phyloP scores from a whole-genome alignment of 2,888 invertebrate genomes.

The Nysson spinosus region DNA sequence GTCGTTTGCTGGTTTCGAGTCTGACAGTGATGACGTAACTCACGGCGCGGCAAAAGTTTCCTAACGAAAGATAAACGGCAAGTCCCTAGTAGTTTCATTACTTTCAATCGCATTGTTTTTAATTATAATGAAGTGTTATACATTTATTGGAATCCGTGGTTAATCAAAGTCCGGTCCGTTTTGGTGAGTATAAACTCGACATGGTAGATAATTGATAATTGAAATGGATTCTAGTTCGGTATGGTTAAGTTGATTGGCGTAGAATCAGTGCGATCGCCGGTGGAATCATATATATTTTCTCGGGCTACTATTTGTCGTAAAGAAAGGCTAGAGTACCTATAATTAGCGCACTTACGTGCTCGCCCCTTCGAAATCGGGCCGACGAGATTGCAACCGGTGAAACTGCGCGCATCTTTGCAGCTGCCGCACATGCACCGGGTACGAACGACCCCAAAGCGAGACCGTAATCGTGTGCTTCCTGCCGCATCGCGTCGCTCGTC shows the following conservation, averaged over 20 bases:
- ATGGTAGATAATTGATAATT: no score
- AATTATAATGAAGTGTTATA: no score
- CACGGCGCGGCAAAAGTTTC: no score
- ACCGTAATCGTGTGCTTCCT: conserved; percentile 73
- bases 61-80: no score
- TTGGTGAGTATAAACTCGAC: no score
- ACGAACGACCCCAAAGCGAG: conserved; percentile 58
- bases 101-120: no score
- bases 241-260: conserved; percentile 16
- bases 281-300: conserved; percentile 4
- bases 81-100: no score
- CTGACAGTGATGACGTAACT: no score
- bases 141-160: no score
- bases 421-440: conserved; percentile 56
- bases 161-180: no score
- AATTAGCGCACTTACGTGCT: conserved; percentile 58
- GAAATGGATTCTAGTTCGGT: no score
- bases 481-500: conserved; percentile 68
- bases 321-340: conserved; percentile 57
- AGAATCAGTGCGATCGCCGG: not conserved
- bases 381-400: conserved; percentile 52
- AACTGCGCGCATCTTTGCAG: conserved; percentile 58
- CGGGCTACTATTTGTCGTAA: conserved; percentile 41
- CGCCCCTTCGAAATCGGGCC: conserved; percentile 51
- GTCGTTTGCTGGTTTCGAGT: no score